Evolutionary conservation across 2,888 invertebrate species (phyloP).

Genomic region (Rutpela maculata): DNA sequence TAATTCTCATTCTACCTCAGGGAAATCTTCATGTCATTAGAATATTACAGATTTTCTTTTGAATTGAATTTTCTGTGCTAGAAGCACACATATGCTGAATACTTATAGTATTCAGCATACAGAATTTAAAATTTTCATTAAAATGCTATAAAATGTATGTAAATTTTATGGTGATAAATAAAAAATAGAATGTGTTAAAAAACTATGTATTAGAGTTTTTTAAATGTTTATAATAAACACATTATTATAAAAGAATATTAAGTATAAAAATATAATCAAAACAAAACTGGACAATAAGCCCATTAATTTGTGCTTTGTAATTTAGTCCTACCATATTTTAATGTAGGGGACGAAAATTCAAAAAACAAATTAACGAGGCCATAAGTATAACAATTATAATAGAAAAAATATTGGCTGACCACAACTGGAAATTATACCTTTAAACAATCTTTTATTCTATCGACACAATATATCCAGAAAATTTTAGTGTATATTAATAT

Average conservation of each 20-base stretch:
- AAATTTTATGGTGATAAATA: background rate
- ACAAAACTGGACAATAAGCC: background rate
- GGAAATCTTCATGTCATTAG: too few species aligned
- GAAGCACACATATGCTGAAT: too few species aligned
- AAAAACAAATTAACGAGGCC: background rate
- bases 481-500: background rate
- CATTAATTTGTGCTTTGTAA: background rate
- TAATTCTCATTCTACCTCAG: too few species aligned
- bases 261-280: constrained; percentile 7
- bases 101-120: too few species aligned
- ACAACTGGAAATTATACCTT: background rate
- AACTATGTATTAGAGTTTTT: constrained; percentile 7
- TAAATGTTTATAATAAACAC: constrained; percentile 2
- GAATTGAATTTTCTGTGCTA: too few species aligned
- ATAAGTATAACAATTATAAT: background rate
- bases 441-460: constrained; percentile 7
- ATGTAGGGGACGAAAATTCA: background rate
- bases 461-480: background rate
- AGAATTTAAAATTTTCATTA: too few species aligned
- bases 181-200: background rate
- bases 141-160: background rate
- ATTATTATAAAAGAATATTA: constrained; percentile 2
- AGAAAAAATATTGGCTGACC: background rate
- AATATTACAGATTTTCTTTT: too few species aligned
- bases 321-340: background rate